Evolutionary conservation across 2,888 invertebrate genomes (phyloP), one percentile per base, ranked within the genome.

Genomic region (Netelia virgata): DNA sequence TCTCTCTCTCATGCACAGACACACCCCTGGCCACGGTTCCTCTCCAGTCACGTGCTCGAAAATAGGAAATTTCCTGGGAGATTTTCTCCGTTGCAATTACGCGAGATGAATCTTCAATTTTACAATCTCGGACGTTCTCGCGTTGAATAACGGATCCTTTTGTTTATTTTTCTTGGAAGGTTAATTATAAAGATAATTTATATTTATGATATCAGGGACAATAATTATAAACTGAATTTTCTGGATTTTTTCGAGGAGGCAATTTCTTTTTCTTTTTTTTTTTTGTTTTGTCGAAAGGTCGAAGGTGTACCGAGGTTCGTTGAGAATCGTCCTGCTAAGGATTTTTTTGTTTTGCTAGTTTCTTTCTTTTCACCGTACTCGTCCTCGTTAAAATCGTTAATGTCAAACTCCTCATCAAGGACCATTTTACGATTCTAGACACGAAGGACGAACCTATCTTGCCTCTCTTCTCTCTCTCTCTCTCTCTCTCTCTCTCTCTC

Each of bases 341-440:
- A 18, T 47, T 23, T 61, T 2, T 50, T 16, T 41, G n/a, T 28
- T 66, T 18, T 18, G 11, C 11, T 43, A 11, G 64, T 23, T 9
- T 16, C n/a, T 76, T 36, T 61, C 72, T 57, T 59, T 68, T 47
- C 47, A 36, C 53, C 43, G 18, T 50, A 14, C 16, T 63, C 36
- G 8, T 41, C 23, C 59, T 77, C 73, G 73, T 73, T 77, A 61
- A 68, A 77, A 61, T 28, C 73, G 73, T 77, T 73, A 61, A 43
- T 18, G 59, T 59, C 50, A 47, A 41, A 59, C 50, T 28, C 5
- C 16, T 50, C n/a, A 76, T 41, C 72, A 41, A 41, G 57, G 66
- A 77, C 66, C 53, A 72, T 66, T 76, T 72, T 23, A 76, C 57
- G n/a, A 72, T 77, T n/a, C 16, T 36, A 10, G 55, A 72, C 72